A percentile compares a stretch with the other conserved stretches of the same genome.
These are phyloP conservation scores for Ceratina calcarata DNA, from an alignment of 1,140 invertebrate species.

Conservation along the genomic window DNA sequence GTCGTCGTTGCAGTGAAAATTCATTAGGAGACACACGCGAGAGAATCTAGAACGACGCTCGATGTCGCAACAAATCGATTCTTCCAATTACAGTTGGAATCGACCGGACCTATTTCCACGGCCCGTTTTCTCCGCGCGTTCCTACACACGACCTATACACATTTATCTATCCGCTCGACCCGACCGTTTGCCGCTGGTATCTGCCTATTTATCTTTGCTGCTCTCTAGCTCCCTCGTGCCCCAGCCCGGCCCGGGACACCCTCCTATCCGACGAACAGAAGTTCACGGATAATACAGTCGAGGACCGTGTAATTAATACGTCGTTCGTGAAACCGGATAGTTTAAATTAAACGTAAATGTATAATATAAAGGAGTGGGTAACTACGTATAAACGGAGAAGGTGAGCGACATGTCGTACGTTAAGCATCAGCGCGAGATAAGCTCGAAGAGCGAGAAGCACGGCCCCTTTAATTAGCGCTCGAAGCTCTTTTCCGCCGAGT, in stretches of 20 bases:
- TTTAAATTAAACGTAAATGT: too few species aligned
- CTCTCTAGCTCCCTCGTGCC: neutral
- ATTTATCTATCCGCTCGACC: constrained; percentile 42
- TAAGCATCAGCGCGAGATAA: neutral
- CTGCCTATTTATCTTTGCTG: constrained; percentile 39
- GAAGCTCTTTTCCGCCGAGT: constrained; percentile 35
- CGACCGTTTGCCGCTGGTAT: constrained; percentile 32
- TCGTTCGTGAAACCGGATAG: too few species aligned
- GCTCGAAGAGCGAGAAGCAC: neutral
- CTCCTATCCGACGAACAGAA: neutral
- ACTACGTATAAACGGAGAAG: neutral
- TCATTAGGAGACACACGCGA: constrained; percentile 47
- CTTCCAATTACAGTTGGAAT: constrained; percentile 51
- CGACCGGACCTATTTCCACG: constrained; percentile 48
- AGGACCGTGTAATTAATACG: constrained; percentile 36
- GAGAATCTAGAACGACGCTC: constrained; percentile 42
- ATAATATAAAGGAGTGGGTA: too few species aligned
- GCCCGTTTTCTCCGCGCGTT: constrained; percentile 1
- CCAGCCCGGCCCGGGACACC: neutral
- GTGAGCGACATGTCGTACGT: too few species aligned
- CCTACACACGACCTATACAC: constrained; percentile 14
- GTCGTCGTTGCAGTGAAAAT: constrained; percentile 17
- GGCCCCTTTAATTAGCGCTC: constrained; percentile 49
- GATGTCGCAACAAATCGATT: constrained; percentile 51
- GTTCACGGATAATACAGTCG: constrained; percentile 25